A percentile compares a stretch with the other conserved stretches of the same genome.
Conservation (phyloP, 2,888 invertebrate genomes). For the Leptinotarsa haldemani region DNA sequence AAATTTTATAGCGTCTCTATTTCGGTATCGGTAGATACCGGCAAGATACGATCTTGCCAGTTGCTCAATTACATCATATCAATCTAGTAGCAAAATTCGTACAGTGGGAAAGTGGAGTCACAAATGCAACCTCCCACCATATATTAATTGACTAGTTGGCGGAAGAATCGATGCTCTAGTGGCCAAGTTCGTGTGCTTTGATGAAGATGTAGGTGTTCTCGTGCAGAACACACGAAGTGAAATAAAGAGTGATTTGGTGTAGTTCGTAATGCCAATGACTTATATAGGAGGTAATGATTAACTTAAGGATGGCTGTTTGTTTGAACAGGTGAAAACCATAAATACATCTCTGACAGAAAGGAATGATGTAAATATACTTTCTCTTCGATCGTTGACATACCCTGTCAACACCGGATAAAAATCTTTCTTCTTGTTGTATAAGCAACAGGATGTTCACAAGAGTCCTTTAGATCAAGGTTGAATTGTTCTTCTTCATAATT, state of each 20-base stretch:
- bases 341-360: no score
- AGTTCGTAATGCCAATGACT: conserved; percentile 32
- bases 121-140: conserved; percentile 45
- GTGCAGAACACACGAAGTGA: conserved; percentile 16
- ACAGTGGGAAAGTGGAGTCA: conserved; percentile 40
- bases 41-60: no score
- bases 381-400: no score
- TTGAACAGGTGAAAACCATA: conserved; percentile 21
- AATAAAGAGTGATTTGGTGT: conserved; percentile 33
- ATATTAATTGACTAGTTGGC: conserved; percentile 44
- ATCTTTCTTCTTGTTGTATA: no score
- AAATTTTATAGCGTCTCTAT: no score
- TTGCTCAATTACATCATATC: no score
- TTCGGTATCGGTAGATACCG: no score
- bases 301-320: conserved; percentile 25
- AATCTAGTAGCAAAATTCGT: neutral
- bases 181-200: conserved; percentile 43
- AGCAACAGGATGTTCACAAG: no score
- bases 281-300: conserved; percentile 32
- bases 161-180: conserved; percentile 45
- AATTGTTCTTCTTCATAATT: no score
- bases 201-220: conserved; percentile 46
- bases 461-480: no score
- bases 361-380: no score
- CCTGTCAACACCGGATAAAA: no score